Base-by-base conservation (phyloP, 2,113 vertebrate genomes). In the Rhabdomys dilectus region DNA sequence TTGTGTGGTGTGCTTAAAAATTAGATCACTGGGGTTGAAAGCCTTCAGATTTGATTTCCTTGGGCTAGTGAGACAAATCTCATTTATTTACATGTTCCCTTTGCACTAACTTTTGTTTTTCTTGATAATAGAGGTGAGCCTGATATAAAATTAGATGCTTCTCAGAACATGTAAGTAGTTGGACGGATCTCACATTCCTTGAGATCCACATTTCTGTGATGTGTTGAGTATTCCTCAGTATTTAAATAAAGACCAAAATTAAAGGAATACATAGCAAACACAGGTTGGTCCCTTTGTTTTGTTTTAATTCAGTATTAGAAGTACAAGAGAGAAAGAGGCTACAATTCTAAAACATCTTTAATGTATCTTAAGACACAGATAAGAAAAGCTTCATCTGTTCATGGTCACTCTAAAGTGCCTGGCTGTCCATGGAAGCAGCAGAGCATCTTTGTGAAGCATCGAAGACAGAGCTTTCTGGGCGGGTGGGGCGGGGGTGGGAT, bases 21-120 rank as follows among this genome's bases (percentile, higher is more conserved):
- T 82, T 64, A 78, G 78, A 53, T 96, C 68, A 91, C 31, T 51
- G 76, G 26, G 78, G 96, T 92, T 51, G 81, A 96, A 93, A 93
- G 66, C 90, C 92, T 93, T 94, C 48, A 84, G 64, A 58, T 92
- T 89, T 42, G 45, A 73, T 95, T 93, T 97, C 76, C 19, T 91
- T 92, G 84, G 42, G 48, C 60, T 84, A 1, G 4, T 96, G 60
- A 75, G 80, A 76, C 88, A 85, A 93, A 53, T 92, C 45, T 21
- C 39, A 22, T 1, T 51, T 90, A 45, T 87, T 96, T 95, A 17
- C 89, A 19, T 75, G 87, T 92, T 26, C n/a, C 72, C 3, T 80
- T 88, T 88, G 94, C 51, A 26, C 39, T 80, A 88, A 22, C 15
- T 15, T 39, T 60, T 45, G 26, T 12, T 4, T 26, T 68, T 36